Percentiles rank a stretch among this genome's conserved stretches.
Evolutionary conservation across 2,797 vertebrate genomes (phyloP).

Genomic region (Aphelocoma californica): DNA sequence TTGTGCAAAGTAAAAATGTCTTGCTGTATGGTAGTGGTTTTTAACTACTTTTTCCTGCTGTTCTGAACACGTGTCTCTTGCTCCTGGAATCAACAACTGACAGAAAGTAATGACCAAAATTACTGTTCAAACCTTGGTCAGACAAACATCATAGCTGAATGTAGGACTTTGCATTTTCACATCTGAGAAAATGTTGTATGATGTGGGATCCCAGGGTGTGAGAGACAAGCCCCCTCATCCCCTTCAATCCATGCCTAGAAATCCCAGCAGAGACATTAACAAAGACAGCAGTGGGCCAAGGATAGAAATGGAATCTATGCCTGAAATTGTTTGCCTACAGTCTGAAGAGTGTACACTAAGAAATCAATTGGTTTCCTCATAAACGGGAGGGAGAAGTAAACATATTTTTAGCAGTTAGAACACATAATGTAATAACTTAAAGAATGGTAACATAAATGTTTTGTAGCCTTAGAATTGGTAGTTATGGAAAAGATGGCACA

Average conservation of each 20-base stretch:
- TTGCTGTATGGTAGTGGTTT: not conserved
- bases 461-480: not conserved
- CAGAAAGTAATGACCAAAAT: not conserved
- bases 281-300: not conserved
- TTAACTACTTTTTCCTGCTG: not conserved
- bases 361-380: not conserved
- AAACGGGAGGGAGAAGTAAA: not conserved
- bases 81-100: not conserved
- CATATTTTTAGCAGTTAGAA: not conserved
- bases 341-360: not conserved
- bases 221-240: not conserved
- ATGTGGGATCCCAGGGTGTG: not conserved
- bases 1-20: not conserved
- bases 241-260: not conserved
- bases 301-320: no score
- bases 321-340: not conserved
- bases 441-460: not conserved
- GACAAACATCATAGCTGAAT: not conserved
- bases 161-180: not conserved
- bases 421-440: not conserved
- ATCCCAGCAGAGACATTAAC: not conserved
- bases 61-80: not conserved
- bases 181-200: not conserved
- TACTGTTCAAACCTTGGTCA: not conserved
- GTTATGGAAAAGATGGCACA: not conserved